phyloP scores from a whole-genome alignment of 92 coral and sea anemone genomes.

The Chrysogorgia sp. region DNA sequence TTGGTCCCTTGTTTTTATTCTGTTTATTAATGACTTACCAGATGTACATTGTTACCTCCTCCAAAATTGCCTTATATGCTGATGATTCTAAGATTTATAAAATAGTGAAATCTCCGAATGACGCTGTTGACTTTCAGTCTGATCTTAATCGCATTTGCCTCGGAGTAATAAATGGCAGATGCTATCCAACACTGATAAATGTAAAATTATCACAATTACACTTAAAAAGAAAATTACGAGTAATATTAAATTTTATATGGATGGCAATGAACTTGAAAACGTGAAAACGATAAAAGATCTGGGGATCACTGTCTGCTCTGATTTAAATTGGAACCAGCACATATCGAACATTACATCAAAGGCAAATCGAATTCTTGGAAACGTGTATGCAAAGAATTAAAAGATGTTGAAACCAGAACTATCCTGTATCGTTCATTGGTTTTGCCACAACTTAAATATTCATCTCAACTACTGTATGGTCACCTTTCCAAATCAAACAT shows the following conservation, averaged over 20 bases:
- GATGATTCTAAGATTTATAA: background rate
- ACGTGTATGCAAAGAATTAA: conserved; percentile 26
- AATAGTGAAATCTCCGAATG: conserved; percentile 7
- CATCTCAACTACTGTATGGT: conserved; percentile 32
- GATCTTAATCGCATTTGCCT: background rate
- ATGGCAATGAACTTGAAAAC: conserved; percentile 3
- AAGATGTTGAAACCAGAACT: conserved; percentile 23
- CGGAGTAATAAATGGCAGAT: conserved; percentile 25
- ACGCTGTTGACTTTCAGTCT: background rate
- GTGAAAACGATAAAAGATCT: conserved; percentile 17
- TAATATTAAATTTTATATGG: background rate
- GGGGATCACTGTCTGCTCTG: conserved; percentile 16
- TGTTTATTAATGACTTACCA: conserved; percentile 47
- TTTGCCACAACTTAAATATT: conserved; percentile 23
- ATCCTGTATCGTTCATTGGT: conserved; percentile 24
- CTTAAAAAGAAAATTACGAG: background rate
- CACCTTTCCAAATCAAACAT: conserved; percentile 4
- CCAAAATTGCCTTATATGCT: background rate
- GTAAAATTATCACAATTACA: conserved; percentile 1
- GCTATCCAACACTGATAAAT: conserved; percentile 24
- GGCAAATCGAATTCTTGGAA: conserved; percentile 29
- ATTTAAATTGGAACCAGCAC: conserved; percentile 24
- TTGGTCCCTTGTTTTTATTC: conserved; percentile 56
- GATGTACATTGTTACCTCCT: conserved; percentile 3
- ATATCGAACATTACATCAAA: conserved; percentile 22